Evolutionary conservation across 2,888 invertebrate species (phyloP), one percentile per base, ranked within the genome.

Genomic region (Drosophila neotestacea): DNA sequence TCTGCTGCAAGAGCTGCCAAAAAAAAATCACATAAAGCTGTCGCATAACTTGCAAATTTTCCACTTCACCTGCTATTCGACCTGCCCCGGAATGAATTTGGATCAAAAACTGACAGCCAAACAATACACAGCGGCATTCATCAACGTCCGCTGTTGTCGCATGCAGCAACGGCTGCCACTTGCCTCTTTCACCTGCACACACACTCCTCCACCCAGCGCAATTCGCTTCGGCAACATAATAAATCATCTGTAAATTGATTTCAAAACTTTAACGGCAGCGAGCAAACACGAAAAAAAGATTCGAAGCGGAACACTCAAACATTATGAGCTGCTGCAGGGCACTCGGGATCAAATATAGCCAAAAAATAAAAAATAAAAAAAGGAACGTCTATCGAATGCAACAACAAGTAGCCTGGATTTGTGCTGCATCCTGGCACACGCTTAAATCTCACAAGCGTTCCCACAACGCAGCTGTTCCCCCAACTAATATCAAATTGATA

Each of bases 401-500:
- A 51, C 52, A 56, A 44, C 42, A 64, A 60, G 56, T 47, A 32
- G 34, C n/a, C 28, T 16, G 58, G 30, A 56, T 63, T 68, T 61
- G 54, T 44, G 36, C 63, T 78, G 77, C 79, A 70, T 71, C 60
- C 62, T 70, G 81, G 70, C 80, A 81, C 73, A 75, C 83, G 72
- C 63, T 70, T 62, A 71, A 74, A 75, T 64, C 64, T 66, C 48
- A 54, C 44, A 74, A 68, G 64, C 68, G 61, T 56, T 76, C 62
- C 71, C 81, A 65, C 56, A 70, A 59, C 71, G 63, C 76, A 16
- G 59, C 59, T 44, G 68, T 74, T 85, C 83, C 83, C 85, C 52
- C 44, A 80, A 76, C 77, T 86, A 85, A 86, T 88, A 88, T 89
- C 85, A 82, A 84, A 90, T 90, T 90, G 90, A 90, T 90, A 88